A percentile compares a stretch with the other conserved stretches of the same genome.
Conservation (phyloP, 1,140 invertebrate species). For the Meloidogyne hapla region DNA sequence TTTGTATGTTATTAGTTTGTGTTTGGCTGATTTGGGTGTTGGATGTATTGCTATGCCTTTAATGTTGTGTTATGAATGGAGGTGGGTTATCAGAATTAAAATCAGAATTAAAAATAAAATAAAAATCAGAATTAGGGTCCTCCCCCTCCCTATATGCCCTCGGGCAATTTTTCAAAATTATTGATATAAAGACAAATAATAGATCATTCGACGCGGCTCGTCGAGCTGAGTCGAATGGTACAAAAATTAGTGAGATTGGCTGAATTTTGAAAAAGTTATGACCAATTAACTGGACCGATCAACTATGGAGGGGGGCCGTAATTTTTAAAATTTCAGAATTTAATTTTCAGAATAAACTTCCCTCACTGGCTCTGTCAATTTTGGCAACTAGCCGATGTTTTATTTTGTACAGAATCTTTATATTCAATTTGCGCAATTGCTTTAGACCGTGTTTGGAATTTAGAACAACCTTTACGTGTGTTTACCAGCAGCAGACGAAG, state of each 20-base stretch:
- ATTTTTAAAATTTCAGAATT: background rate
- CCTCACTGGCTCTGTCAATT: conserved; percentile 29
- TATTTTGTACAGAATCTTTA: conserved; percentile 37
- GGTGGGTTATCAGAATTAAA: background rate
- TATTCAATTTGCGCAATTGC: conserved; percentile 46
- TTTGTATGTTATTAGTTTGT: conserved; percentile 34
- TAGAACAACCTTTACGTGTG: conserved; percentile 40
- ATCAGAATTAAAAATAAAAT: background rate
- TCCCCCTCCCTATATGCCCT: no score
- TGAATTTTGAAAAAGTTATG: no score
- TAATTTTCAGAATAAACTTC: background rate
- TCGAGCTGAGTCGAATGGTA: no score
- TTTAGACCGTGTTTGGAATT: conserved; percentile 43
- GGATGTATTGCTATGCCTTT: conserved; percentile 26
- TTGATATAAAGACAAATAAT: no score
- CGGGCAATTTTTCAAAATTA: no score
- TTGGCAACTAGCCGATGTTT: conserved; percentile 37
- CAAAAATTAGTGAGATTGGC: no score
- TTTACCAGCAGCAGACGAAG: conserved; percentile 36
- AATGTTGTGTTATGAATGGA: conserved; percentile 17
- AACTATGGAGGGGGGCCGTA: no score
- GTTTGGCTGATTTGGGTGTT: conserved; percentile 31
- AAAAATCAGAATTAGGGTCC: no score
- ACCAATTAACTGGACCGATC: no score
- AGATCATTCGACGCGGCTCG: no score